These are phyloP conservation scores for Drosophila asahinai DNA, from an alignment of 1,140 invertebrate species.

Conservation along the genomic window DNA sequence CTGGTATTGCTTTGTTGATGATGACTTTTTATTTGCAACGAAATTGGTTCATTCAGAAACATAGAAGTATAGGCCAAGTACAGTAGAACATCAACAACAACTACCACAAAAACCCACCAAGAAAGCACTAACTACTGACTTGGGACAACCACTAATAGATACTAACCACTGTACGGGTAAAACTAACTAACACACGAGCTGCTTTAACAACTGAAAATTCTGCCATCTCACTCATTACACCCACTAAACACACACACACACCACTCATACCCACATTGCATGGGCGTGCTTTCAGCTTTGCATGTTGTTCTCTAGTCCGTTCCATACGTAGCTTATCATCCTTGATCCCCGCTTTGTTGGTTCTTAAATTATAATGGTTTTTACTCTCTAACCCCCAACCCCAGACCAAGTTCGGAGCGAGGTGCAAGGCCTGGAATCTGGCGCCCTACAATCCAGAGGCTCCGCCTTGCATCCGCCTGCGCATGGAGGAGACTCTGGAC, in stretches of 20 bases:
- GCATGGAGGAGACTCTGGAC: slow-evolving; percentile 87
- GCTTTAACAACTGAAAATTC: slow-evolving; percentile 25
- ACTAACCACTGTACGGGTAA: slow-evolving; percentile 35
- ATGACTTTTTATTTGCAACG: slow-evolving; percentile 49
- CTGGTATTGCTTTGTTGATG: slow-evolving; percentile 42
- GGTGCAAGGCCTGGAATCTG: slow-evolving; percentile 90
- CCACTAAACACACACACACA: slow-evolving; percentile 18
- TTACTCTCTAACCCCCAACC: slow-evolving; percentile 10
- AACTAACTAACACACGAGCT: slow-evolving; percentile 33
- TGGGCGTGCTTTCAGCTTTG: slow-evolving; percentile 65
- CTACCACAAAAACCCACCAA: slow-evolving; percentile 1
- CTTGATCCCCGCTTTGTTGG: neutral
- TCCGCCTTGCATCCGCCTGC: slow-evolving; percentile 86
- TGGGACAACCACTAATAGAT: slow-evolving; percentile 16
- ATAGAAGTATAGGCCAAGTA: slow-evolving; percentile 33
- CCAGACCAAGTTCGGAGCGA: slow-evolving; percentile 90
- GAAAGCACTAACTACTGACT: slow-evolving; percentile 25
- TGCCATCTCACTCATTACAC: slow-evolving; percentile 16
- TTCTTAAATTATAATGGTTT: neutral
- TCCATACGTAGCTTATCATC: slow-evolving; percentile 14
- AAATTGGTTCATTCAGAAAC: slow-evolving; percentile 60
- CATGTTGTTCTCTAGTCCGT: slow-evolving; percentile 49
- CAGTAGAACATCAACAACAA: slow-evolving; percentile 17
- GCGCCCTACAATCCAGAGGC: slow-evolving; percentile 87
- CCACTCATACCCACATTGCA: slow-evolving; percentile 44